phyloP scores from a whole-genome alignment of 2,113 vertebrate genomes.

The Colius striatus region DNA sequence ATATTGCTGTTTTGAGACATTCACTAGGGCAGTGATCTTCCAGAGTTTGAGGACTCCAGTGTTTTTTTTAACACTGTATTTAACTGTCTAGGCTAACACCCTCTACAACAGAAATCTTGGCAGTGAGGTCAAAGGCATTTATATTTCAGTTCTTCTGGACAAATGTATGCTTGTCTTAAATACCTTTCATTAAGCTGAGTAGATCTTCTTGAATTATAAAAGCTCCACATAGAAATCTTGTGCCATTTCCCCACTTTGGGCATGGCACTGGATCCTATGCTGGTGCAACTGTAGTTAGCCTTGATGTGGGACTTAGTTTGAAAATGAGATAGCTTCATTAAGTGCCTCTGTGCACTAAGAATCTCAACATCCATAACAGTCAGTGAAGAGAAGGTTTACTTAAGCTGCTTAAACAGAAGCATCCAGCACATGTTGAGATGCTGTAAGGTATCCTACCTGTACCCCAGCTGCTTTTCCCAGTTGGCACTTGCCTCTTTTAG shows the following conservation, averaged over 20 bases:
- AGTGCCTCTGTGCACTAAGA: not conserved
- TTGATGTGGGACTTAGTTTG: not conserved
- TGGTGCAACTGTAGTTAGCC: not conserved
- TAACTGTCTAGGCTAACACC: not conserved
- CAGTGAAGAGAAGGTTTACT: not conserved
- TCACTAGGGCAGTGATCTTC: not conserved
- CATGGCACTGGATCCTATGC: not conserved
- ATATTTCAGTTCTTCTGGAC: not conserved
- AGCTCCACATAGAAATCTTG: not conserved
- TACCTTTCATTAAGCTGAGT: not conserved
- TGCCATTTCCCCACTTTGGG: not conserved
- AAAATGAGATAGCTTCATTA: not conserved
- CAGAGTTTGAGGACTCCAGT: not conserved
- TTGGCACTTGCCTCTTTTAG: not conserved
- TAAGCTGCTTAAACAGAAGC: not conserved
- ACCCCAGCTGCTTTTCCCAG: not conserved
- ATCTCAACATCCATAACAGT: not conserved
- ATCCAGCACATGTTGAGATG: not conserved
- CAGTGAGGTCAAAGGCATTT: not conserved
- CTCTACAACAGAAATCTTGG: not conserved
- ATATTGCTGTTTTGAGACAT: not conserved
- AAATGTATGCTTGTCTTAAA: not conserved
- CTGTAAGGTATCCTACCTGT: no score
- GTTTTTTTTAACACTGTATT: rapidly evolving
- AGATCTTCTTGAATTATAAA: not conserved